phyloP scores from a whole-genome alignment of 2,113 vertebrate genomes.

The Onychorhynchus coronatus region DNA sequence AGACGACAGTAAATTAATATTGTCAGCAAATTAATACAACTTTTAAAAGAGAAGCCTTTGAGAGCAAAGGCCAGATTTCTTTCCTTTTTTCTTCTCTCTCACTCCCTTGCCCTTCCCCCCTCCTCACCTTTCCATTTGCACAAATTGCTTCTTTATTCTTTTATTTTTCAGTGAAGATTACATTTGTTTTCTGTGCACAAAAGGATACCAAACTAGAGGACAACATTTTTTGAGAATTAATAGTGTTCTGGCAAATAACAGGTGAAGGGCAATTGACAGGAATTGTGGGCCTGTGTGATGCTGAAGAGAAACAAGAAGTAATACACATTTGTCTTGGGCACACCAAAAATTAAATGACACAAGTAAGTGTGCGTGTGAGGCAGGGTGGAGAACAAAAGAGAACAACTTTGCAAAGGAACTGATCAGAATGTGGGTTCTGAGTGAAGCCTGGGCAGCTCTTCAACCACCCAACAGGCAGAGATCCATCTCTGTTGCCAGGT shows the following conservation, averaged over 20 bases:
- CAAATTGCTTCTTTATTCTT: neutral
- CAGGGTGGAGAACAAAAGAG: neutral
- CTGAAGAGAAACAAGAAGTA: neutral
- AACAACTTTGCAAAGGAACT: neutral
- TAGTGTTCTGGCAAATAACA: neutral
- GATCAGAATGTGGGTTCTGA: neutral
- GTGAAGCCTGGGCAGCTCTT: neutral
- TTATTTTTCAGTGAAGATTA: neutral
- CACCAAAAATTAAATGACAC: neutral
- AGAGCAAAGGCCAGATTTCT: constrained; percentile 13
- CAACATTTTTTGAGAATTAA: neutral
- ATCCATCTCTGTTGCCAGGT: neutral
- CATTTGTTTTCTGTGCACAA: neutral
- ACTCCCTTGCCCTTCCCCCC: neutral
- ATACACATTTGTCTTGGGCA: neutral
- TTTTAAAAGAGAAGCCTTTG: constrained; percentile 41
- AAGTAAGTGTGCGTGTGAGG: fast-evolving
- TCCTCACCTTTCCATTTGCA: neutral
- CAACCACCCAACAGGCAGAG: neutral
- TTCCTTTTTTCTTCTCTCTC: constrained; percentile 10
- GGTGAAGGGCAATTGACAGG: neutral
- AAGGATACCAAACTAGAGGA: neutral
- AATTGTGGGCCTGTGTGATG: neutral
- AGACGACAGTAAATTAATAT: constrained; percentile 40
- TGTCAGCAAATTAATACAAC: constrained; percentile 67